A percentile compares a stretch with the other conserved stretches of the same genome.
Evolutionary conservation across 1,140 invertebrate genomes (phyloP).

Genomic region (Cotesia chilonis): DNA sequence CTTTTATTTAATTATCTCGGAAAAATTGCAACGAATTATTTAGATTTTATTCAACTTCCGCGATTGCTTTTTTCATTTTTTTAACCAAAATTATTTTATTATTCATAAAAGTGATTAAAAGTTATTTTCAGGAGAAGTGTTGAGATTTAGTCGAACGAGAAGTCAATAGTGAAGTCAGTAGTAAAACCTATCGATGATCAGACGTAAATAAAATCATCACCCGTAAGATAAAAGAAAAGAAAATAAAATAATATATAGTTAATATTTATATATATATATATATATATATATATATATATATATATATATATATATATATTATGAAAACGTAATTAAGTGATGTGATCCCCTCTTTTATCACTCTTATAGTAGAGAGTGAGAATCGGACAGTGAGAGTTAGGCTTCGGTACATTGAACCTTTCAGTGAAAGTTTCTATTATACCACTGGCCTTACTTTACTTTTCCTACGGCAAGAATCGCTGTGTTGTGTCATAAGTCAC

Average conservation of each 20-base stretch:
- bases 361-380: constrained; percentile 5
- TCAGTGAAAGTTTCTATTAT: constrained; percentile 68
- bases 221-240: neutral
- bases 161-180: too few relatives aligned
- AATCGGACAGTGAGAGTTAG: constrained; percentile 57
- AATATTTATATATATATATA: neutral
- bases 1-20: too few relatives aligned
- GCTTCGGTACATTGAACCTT: constrained; percentile 63
- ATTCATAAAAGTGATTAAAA: too few relatives aligned
- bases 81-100: too few relatives aligned
- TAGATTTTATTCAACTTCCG: neutral
- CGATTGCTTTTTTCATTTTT: too few relatives aligned
- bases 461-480: constrained; percentile 62
- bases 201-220: neutral
- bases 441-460: constrained; percentile 67
- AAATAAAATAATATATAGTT: neutral
- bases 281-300: neutral
- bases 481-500: constrained; percentile 62
- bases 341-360: neutral
- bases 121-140: too few relatives aligned
- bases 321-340: neutral
- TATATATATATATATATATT: neutral
- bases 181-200: too few relatives aligned
- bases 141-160: too few relatives aligned
- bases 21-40: constrained; percentile 2